A percentile compares a stretch with the other conserved stretches of the same genome.
Evolutionary conservation across 2,113 vertebrate species (phyloP).

Genomic region (Cisticola juncidis): DNA sequence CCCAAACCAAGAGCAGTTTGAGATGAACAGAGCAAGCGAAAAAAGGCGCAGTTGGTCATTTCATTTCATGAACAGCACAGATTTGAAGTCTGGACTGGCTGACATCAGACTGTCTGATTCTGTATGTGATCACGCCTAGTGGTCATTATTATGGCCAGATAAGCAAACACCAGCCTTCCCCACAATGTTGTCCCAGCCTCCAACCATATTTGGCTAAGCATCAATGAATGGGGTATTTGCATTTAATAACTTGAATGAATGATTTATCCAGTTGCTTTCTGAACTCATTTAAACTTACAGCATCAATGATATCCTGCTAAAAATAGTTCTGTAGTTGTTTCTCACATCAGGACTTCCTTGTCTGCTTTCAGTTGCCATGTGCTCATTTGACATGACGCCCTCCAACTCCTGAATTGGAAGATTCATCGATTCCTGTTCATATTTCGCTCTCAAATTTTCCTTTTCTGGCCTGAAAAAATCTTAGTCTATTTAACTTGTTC

Average conservation of each 20-base stretch:
- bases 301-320: not conserved
- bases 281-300: not conserved
- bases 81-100: not conserved
- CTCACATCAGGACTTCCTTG: not conserved
- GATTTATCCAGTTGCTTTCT: not conserved
- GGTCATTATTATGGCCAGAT: not conserved
- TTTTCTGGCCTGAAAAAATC: not conserved
- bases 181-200: not conserved
- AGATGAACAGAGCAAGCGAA: not conserved
- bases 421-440: not conserved
- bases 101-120: not conserved
- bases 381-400: not conserved
- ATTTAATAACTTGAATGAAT: not conserved
- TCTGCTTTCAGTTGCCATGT: not conserved
- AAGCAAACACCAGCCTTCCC: not conserved
- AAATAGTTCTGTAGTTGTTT: not conserved
- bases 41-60: not conserved
- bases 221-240: not conserved
- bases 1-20: not conserved
- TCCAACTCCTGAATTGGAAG: not conserved
- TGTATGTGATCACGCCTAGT: not conserved
- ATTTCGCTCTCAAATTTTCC: not conserved
- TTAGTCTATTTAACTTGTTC: not conserved
- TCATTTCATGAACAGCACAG: not conserved
- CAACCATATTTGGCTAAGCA: not conserved